Base-by-base conservation (phyloP, 1,140 invertebrate species). In the Leptinotarsa texana region DNA sequence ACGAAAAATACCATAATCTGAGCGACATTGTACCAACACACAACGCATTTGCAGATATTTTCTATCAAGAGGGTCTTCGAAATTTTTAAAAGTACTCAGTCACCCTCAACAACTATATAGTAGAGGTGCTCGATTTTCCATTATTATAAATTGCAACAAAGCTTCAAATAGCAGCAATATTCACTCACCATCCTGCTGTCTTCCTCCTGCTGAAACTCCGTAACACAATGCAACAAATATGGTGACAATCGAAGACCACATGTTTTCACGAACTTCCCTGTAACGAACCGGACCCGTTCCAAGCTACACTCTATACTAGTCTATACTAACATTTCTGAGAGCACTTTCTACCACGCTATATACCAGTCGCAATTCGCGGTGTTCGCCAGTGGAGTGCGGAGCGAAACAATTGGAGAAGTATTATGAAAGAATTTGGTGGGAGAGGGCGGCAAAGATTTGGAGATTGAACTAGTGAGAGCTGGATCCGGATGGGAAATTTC, bases 301-400 rank as follows among this genome's bases (percentile, higher is more conserved):
- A 47, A 68, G 66, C 24, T 33, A 33, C 66, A 42, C n/a, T 68
- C 15, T 42, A 68, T 18, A 68, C 66, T 68, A n/a, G 49, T 68
- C 24, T 42, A 68, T 18, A 68, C 66, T 68, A n/a, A 68, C 42
- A 47, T 18, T 11, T 18, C 24, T 42, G 15, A 18, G 24, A 42
- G 17, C 66, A 68, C 66, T 68, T 68, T 68, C 66, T 68, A 68
- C 66, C 42, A 47, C 33, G 66, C 24, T 68, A 68, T 68, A 68
- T 68, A 68, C 66, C 42, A 42, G 33, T 24, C 49, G 66, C 66
- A 68, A 47, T 68, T 68, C 66, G n/a, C 66, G 66, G n/a, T 68
- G 27, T 21, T 68, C 24, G 17, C 18, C 66, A 68, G 66, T 68
- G 66, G 66, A 42, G 66, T 68, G 24, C 24, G n/a, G 21, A 24